A percentile compares a stretch with the other conserved stretches of the same genome.
These are phyloP conservation scores for Chloropsis hardwickii DNA, from an alignment of 2,113 vertebrate species.

Conservation along the genomic window DNA sequence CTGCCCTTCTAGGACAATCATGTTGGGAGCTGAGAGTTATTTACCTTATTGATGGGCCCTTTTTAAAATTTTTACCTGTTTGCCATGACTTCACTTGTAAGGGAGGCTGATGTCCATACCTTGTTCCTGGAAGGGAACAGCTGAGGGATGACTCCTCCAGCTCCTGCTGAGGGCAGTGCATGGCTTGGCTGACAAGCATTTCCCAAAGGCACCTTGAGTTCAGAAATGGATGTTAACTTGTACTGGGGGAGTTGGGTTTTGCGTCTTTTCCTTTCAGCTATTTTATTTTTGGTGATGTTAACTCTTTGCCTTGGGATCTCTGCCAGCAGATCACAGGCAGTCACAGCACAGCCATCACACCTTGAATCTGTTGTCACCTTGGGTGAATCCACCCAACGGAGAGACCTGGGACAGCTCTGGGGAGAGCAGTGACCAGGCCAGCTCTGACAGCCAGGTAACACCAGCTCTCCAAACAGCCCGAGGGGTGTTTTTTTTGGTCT, in stretches of 20 bases:
- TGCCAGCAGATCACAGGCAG: not conserved
- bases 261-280: not conserved
- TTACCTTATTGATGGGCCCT: not conserved
- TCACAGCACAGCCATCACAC: fast-evolving
- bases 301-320: not conserved
- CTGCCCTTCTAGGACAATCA: not conserved
- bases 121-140: not conserved
- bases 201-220: not conserved
- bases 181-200: fast-evolving
- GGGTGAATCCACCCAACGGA: fast-evolving
- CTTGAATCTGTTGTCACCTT: not conserved
- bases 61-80: not conserved
- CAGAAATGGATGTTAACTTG: fast-evolving
- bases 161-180: fast-evolving
- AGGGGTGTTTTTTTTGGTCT: no score
- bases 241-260: fast-evolving
- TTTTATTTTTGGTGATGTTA: not conserved
- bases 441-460: constrained; percentile 49
- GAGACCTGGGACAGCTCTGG: not conserved
- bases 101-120: not conserved
- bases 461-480: fast-evolving
- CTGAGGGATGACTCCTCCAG: not conserved
- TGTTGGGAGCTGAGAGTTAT: not conserved
- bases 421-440: not conserved
- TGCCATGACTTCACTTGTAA: not conserved